phyloP scores from a whole-genome alignment of 2,113 vertebrate genomes.

The Camelus bactrianus region DNA sequence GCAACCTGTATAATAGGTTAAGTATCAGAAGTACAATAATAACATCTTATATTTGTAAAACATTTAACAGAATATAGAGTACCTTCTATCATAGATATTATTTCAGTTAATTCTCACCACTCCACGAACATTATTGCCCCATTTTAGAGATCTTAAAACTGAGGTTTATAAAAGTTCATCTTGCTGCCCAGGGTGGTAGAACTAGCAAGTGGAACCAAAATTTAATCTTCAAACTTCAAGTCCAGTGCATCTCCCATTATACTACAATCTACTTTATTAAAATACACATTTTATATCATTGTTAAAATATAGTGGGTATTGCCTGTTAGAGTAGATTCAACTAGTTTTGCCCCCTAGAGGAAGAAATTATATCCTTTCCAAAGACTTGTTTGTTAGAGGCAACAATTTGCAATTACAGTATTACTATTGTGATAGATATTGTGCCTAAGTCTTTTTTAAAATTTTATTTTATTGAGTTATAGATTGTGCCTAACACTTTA shows the following conservation, averaged over 20 bases:
- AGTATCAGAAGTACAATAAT: background rate
- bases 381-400: slow-evolving; percentile 18
- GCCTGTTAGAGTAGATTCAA: slow-evolving; percentile 7
- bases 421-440: slow-evolving; percentile 40
- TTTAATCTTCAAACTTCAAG: slow-evolving; percentile 31
- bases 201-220: background rate
- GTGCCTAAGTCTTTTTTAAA: background rate
- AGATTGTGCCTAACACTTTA: background rate
- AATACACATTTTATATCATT: background rate
- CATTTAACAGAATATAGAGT: background rate
- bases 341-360: slow-evolving; percentile 44
- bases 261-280: slow-evolving; percentile 54
- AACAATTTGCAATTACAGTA: background rate
- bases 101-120: background rate
- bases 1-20: slow-evolving; percentile 43
- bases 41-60: background rate
- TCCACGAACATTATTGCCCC: background rate
- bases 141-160: slow-evolving; percentile 35
- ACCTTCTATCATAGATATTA: background rate
- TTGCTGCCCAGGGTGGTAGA: background rate
- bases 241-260: background rate
- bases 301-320: slow-evolving; percentile 49
- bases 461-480: background rate
- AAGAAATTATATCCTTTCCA: slow-evolving; percentile 58
- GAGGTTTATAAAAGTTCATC: background rate